Evolutionary conservation across 2,797 vertebrate genomes (phyloP).

Genomic region (Etheostoma nigrum): DNA sequence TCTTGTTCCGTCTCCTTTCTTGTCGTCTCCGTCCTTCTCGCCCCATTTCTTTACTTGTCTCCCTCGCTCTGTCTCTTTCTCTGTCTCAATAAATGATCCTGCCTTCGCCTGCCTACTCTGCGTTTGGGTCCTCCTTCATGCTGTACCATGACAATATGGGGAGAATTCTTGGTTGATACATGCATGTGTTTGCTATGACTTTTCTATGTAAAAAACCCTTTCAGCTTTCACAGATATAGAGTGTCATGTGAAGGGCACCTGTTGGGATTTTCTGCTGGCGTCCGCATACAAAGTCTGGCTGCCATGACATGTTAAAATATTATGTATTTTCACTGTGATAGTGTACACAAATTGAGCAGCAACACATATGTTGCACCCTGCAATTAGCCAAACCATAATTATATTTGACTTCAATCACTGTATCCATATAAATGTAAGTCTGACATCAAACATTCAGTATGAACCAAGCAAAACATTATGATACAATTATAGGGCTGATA

Average conservation of each 20-base stretch:
- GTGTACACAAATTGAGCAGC: not conserved
- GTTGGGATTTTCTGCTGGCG: not conserved
- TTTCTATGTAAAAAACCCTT: not conserved
- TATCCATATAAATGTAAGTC: not conserved
- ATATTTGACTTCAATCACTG: not conserved
- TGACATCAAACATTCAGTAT: not conserved
- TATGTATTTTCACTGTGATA: not conserved
- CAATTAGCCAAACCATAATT: not conserved
- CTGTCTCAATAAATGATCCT: no score
- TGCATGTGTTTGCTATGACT: not conserved
- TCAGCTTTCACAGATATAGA: not conserved
- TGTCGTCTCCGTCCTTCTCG: no score
- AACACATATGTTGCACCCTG: conserved; percentile 1
- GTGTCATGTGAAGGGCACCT: not conserved
- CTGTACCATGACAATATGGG: no score
- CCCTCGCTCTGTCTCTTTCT: no score
- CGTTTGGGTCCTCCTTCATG: no score
- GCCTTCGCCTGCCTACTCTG: no score
- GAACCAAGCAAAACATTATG: not conserved
- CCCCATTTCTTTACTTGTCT: no score
- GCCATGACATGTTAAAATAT: not conserved
- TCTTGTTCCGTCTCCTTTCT: no score
- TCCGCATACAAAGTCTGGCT: not conserved
- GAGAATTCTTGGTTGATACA: not conserved
- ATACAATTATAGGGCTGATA: not conserved